Base-by-base conservation (phyloP, 2,888 invertebrate species). In the Neoscelio sp. region DNA sequence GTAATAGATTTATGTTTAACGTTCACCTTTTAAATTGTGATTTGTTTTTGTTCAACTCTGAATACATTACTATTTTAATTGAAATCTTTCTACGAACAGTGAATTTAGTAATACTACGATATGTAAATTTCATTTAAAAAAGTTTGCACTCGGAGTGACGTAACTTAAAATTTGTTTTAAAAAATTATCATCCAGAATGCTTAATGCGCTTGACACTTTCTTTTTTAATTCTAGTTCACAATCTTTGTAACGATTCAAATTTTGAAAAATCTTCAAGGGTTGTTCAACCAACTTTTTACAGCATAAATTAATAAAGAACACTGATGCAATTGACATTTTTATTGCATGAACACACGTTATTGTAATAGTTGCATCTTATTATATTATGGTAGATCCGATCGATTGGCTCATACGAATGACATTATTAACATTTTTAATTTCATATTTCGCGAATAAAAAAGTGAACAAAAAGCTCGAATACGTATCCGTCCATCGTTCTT, bases 261-360 rank as follows among this genome's bases (percentile, higher is more conserved):
- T n/a, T n/a, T n/a, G n/a, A n/a, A n/a, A n/a, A n/a, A n/a, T n/a
- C n/a, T 23, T 30, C 40, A 42, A 58, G 58, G 58, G 58, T 50
- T 15, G 30, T 5, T 30, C 17, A 2, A 50, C n/a, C n/a, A n/a
- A n/a, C n/a, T 23, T 23, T 23, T 6, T 23, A 23, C 23, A 6
- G 23, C 3, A 23, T 23, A 6, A 12, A n/a, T 40, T 8, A 38
- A 10, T 5, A 1, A 20, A 8, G 28, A 26, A 2, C 28, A 74
- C 58, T 75, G 75, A 75, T 20, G 75, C 75, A 75, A 67, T 48
- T 56, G 20, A 6, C n/a, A 67, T 60, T 75, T 67, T 42, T 26
- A 50, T 67, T 75, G 75, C 75, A 28, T 23, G 26, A 62, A 38
- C 8, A 10, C 64, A 42, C 13, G 60, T 42, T 70, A 17, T 35